Evolutionary conservation across 2,113 vertebrate genomes (phyloP).

Genomic region (Poicephalus meyeri): DNA sequence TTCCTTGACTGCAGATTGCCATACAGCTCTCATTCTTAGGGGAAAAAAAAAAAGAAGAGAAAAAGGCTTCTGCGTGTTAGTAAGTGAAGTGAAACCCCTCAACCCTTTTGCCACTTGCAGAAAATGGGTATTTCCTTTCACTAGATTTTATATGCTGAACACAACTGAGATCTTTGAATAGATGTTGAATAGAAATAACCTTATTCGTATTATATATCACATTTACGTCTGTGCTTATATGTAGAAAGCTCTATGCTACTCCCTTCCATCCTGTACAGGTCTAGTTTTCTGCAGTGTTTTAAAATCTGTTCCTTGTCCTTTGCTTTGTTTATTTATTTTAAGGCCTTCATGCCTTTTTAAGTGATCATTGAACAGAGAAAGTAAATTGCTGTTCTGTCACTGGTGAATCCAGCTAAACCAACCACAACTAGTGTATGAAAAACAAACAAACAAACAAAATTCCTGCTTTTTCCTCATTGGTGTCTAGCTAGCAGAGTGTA

Average conservation of each 20-base stretch:
- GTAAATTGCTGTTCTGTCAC: not conserved
- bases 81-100: not conserved
- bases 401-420: not conserved
- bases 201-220: not conserved
- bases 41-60: not conserved
- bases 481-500: not conserved
- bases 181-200: not conserved
- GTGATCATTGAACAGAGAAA: not conserved
- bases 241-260: not conserved
- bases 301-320: not conserved
- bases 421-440: not conserved
- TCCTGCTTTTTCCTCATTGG: not conserved
- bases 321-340: not conserved
- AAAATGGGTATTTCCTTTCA: not conserved
- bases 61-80: not conserved
- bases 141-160: not conserved
- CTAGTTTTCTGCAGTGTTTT: not conserved
- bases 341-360: not conserved
- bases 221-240: not conserved
- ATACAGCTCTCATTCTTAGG: not conserved
- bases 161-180: not conserved
- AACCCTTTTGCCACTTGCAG: not conserved
- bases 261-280: not conserved
- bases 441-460: not conserved
- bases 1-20: not conserved